Percentiles rank a stretch among this genome's conserved stretches.
These are phyloP conservation scores for Piaya cayana DNA, from an alignment of 2,113 vertebrate species.

Conservation along the genomic window DNA sequence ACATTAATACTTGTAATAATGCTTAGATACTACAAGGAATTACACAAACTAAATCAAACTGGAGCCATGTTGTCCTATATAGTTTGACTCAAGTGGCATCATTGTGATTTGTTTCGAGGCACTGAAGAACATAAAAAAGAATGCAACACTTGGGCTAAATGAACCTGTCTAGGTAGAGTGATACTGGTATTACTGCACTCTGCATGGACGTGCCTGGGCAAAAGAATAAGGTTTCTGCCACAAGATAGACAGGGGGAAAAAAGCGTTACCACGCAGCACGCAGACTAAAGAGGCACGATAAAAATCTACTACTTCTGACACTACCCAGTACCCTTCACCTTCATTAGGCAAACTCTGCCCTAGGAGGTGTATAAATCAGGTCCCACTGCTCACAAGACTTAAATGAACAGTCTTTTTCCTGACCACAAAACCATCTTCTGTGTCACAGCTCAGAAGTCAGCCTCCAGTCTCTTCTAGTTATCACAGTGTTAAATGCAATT, in stretches of 20 bases:
- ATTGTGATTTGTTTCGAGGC: not conserved
- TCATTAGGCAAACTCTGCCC: not conserved
- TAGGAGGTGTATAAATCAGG: not conserved
- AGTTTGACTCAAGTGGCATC: not conserved
- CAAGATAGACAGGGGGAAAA: not conserved
- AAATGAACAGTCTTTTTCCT: not conserved
- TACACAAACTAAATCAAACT: not conserved
- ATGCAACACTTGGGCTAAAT: not conserved
- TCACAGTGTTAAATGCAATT: not conserved
- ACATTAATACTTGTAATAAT: not conserved
- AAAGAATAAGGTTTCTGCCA: not conserved
- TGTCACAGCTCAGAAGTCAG: not conserved
- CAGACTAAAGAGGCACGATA: slow-evolving; percentile 7
- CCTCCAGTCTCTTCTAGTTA: not conserved
- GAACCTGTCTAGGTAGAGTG: not conserved
- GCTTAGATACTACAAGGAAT: not conserved
- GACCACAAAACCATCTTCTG: not conserved
- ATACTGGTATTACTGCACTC: not conserved
- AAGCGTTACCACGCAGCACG: not conserved
- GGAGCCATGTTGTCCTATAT: not conserved
- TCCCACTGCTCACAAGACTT: not conserved
- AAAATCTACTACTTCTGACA: slow-evolving; percentile 39
- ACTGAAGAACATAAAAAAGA: not conserved
- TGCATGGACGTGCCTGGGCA: slow-evolving; percentile 1
- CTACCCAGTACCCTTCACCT: not conserved